Base-by-base conservation (phyloP, 2,888 invertebrate species). In the Seira musarum region DNA sequence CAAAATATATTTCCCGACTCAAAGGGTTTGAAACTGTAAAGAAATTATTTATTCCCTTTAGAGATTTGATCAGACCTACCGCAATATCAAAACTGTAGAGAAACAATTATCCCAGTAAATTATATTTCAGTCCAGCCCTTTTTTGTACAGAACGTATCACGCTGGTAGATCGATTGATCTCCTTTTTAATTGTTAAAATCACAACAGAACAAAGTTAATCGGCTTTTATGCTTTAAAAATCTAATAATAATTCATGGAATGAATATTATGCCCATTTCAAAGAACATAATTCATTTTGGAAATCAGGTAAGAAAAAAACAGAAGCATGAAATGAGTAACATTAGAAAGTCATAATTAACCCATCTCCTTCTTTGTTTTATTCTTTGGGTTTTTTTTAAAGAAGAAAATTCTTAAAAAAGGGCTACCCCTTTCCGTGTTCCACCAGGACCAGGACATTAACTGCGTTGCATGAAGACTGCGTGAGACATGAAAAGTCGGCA, bases 31-130 rank as follows among this genome's bases (percentile, higher is more conserved):
- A 30, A 49, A n/a, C 49, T 49, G 17, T 49, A 49, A n/a, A n/a
- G 15, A n/a, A n/a, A 13, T 2, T 8, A 49, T 49, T 49, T 13
- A 49, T 49, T n/a, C 15, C 17, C 49, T 49, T 49, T 49, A 49
- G 15, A 8, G 49, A 49, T 49, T n/a, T 3, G 49, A 15, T 8
- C n/a, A 2, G 79, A 79, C 73, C 79, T 73, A 79, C 79, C 73
- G 73, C 79, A 79, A 68, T 49, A 68, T 70, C 70, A 61, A 46
- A 30, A n/a, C 15, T 49, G 6, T 3, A 8, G 49, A 15, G 49
- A 49, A 30, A n/a, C 49, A 49, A 49, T 49, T 49, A 49, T 2
- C 6, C 13, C 13, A 3, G 6, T 13, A 49, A 49, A 49, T n/a
- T n/a, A n/a, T n/a, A 49, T 49, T 49, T 8, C 13, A 49, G 17